These are phyloP conservation scores for Eremobia ochroleuca DNA, from an alignment of 2,888 invertebrate genomes.

Conservation along the genomic window DNA sequence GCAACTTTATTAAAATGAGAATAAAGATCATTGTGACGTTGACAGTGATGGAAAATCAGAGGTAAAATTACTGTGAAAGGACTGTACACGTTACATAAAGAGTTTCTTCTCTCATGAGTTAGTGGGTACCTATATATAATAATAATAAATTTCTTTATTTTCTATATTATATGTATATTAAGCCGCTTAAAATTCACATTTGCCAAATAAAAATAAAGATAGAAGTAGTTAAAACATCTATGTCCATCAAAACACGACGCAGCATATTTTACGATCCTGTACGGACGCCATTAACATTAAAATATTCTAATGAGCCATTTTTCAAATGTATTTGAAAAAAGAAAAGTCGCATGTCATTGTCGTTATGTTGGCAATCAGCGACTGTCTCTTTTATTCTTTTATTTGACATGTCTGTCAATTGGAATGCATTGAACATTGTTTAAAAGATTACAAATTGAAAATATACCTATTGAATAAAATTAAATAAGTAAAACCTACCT, in stretches of 20 bases:
- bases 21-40: too few species aligned
- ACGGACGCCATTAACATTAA: background rate
- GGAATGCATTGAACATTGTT: slow-evolving; percentile 54
- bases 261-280: slow-evolving; percentile 10
- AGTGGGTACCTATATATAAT: too few species aligned
- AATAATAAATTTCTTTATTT: too few species aligned
- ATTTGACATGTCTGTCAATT: slow-evolving; percentile 71
- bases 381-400: slow-evolving; percentile 58
- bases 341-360: slow-evolving; percentile 17
- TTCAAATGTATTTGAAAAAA: slow-evolving; percentile 18
- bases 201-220: background rate
- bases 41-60: too few species aligned
- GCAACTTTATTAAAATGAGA: too few species aligned
- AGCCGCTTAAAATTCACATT: background rate
- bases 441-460: slow-evolving; percentile 53
- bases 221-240: background rate
- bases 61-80: too few species aligned
- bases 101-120: background rate
- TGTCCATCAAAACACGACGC: background rate
- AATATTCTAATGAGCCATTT: slow-evolving; percentile 18
- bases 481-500: background rate
- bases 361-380: slow-evolving; percentile 30
- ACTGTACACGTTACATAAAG: background rate
- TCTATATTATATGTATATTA: too few species aligned
- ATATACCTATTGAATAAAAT: background rate